phyloP scores from a whole-genome alignment of 2,113 vertebrate species.

The Typhlomys cinereus region DNA sequence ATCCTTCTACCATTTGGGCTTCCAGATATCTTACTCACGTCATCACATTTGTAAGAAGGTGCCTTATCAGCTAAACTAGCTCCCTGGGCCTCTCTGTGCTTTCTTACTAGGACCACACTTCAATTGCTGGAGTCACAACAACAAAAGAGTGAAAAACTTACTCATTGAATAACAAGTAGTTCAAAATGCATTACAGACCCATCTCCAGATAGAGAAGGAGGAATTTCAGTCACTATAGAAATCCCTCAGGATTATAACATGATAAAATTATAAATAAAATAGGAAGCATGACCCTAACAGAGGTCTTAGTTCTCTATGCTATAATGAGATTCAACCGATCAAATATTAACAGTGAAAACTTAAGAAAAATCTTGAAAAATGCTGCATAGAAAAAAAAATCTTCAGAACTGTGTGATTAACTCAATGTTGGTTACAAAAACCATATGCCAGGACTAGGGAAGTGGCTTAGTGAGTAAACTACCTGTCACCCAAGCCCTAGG shows the following conservation, averaged over 20 bases:
- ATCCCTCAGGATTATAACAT: background rate
- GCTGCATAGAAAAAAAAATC: background rate
- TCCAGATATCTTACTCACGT: too few species aligned
- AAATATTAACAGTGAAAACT: background rate
- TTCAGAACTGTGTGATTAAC: background rate
- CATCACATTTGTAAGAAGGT: too few species aligned
- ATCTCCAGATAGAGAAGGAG: background rate
- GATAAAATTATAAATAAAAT: background rate
- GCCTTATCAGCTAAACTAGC: too few species aligned
- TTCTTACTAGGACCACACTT: too few species aligned
- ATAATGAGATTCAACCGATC: background rate
- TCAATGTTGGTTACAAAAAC: background rate
- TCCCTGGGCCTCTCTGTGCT: too few species aligned
- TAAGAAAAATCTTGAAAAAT: background rate
- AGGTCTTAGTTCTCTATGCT: background rate
- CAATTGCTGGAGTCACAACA: too few species aligned
- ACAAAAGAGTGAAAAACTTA: too few species aligned
- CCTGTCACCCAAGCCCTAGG: background rate
- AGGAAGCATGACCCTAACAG: background rate
- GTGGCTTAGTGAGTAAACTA: background rate
- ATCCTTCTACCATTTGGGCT: too few species aligned
- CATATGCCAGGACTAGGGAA: background rate
- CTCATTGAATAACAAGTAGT: constrained; percentile 3
- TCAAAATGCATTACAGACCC: background rate
- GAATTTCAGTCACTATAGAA: background rate